Conservation (phyloP, 2,113 vertebrate species). For the Gopherus flavomarginatus region DNA sequence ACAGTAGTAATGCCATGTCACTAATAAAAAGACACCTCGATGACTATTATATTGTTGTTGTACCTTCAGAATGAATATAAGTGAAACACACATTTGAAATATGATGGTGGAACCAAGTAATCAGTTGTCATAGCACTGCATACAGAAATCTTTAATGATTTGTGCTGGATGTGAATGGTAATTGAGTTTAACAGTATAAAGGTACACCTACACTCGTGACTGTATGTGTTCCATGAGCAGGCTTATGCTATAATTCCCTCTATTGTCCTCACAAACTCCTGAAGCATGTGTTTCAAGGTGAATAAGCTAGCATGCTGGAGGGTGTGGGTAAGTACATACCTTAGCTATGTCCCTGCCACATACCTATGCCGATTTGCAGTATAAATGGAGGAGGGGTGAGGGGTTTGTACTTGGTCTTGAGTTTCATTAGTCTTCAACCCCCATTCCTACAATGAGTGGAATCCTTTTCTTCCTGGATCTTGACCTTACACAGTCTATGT, state of each 20-base stretch:
- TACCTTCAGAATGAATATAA: slow-evolving; percentile 1
- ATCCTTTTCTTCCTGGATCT: neutral
- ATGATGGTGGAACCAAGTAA: neutral
- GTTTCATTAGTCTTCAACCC: neutral
- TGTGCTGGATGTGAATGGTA: neutral
- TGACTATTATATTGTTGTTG: neutral
- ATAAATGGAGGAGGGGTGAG: neutral
- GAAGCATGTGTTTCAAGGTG: neutral
- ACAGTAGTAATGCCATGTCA: neutral
- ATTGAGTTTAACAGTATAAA: neutral
- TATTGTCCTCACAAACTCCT: neutral
- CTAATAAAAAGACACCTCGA: neutral
- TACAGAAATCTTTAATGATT: slow-evolving; percentile 10
- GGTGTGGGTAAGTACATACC: neutral
- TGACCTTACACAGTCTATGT: neutral
- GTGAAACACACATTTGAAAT: neutral
- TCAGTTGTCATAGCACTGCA: neutral
- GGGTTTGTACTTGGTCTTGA: neutral
- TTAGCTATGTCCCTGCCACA: neutral
- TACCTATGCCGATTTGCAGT: neutral
- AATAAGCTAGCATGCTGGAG: neutral
- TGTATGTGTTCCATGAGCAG: no score
- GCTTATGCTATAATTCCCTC: neutral
- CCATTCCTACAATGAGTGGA: neutral
- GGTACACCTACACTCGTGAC: no score